phyloP scores from a whole-genome alignment of 2,113 vertebrate species.

The Leiothrix lutea region DNA sequence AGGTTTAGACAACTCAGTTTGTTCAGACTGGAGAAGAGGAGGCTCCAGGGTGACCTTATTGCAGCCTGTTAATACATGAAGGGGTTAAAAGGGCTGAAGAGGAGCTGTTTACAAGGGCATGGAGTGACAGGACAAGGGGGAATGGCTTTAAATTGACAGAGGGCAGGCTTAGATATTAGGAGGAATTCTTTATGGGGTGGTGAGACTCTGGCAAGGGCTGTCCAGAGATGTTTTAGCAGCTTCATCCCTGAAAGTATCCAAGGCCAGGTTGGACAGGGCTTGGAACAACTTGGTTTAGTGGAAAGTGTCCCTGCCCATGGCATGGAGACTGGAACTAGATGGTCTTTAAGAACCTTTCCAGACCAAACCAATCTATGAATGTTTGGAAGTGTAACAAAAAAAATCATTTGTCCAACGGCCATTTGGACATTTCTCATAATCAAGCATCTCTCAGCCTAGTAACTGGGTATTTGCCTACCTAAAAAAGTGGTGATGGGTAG shows the following conservation, averaged over 20 bases:
- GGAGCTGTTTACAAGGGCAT: neutral
- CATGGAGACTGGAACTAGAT: neutral
- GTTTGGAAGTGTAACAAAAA: neutral
- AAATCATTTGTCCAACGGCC: accelerated
- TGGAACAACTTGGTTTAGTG: neutral
- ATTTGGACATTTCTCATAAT: neutral
- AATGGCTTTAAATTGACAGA: neutral
- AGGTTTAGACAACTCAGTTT: neutral
- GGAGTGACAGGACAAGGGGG: neutral
- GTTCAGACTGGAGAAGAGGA: neutral
- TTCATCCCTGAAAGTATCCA: neutral
- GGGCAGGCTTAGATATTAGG: neutral
- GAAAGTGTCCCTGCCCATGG: neutral
- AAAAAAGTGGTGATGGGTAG: neutral
- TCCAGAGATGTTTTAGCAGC: neutral
- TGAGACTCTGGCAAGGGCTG: neutral
- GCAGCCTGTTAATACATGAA: neutral
- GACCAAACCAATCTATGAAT: neutral
- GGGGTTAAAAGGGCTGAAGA: neutral
- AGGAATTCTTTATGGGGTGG: neutral
- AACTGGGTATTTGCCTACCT: neutral
- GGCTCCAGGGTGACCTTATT: neutral
- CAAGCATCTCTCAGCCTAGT: neutral
- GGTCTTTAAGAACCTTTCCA: neutral
- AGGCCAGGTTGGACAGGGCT: neutral